Percentiles rank a stretch among this genome's conserved stretches.
Evolutionary conservation across 2,888 invertebrate genomes (phyloP).

Genomic region (Hypomecis atomaria): DNA sequence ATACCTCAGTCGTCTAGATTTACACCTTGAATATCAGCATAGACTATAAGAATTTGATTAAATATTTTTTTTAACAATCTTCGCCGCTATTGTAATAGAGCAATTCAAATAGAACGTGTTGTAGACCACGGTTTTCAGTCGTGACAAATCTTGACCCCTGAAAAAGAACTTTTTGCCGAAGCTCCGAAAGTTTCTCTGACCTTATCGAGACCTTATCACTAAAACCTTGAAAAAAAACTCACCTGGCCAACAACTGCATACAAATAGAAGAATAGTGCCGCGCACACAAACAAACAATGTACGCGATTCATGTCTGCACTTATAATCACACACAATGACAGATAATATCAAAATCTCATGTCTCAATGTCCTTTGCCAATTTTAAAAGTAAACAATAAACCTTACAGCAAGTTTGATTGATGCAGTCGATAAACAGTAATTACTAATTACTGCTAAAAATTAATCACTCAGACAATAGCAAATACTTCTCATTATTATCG

Average conservation of each 20-base stretch:
- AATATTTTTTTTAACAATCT: too few relatives aligned
- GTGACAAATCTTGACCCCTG: conserved; percentile 16
- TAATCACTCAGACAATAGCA: conserved; percentile 37
- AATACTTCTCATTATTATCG: conserved; percentile 37
- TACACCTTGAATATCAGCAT: too few relatives aligned
- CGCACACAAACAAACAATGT: conserved; percentile 59
- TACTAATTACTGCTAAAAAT: conserved; percentile 39
- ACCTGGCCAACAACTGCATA: conserved; percentile 57
- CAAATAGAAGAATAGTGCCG: conserved; percentile 53
- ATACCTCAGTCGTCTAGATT: too few relatives aligned
- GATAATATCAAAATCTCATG: conserved; percentile 49
- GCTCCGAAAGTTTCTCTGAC: conserved; percentile 22
- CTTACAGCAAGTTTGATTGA: conserved; percentile 33
- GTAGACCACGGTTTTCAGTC: conserved; percentile 14
- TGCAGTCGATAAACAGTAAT: conserved; percentile 35
- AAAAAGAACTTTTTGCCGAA: conserved; percentile 14
- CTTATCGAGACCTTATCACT: conserved; percentile 27
- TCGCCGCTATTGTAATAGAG: too few relatives aligned
- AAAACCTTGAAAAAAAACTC: conserved; percentile 42
- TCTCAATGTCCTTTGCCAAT: conserved; percentile 43
- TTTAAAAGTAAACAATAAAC: conserved; percentile 35
- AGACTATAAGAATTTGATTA: too few relatives aligned
- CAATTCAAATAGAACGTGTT: too few relatives aligned
- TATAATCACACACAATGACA: conserved; percentile 41
- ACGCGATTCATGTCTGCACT: conserved; percentile 59